Evolutionary conservation across 2,888 invertebrate genomes (phyloP).

Genomic region (Dryococelus australis): DNA sequence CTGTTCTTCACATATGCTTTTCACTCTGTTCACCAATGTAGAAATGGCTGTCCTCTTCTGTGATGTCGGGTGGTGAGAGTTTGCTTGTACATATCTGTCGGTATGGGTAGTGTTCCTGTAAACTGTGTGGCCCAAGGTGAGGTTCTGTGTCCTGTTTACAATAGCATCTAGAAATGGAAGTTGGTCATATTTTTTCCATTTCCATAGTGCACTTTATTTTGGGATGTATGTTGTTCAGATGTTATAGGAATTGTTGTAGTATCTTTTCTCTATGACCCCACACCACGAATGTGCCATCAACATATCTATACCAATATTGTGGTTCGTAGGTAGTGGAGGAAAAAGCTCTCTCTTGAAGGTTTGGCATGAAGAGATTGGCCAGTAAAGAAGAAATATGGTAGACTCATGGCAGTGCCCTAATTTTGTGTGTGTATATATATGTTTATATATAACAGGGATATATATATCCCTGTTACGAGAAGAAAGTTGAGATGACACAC

Average conservation of each 20-base stretch:
- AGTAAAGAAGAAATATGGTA: conserved; percentile 22
- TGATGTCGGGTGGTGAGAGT: neutral
- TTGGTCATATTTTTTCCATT: neutral
- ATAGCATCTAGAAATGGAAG: too few relatives aligned
- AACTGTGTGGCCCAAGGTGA: neutral
- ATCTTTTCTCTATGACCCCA: neutral
- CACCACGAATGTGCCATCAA: neutral
- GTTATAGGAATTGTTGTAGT: neutral
- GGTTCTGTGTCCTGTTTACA: neutral
- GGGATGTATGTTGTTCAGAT: neutral
- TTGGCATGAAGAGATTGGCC: neutral
- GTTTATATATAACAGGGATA: too few relatives aligned
- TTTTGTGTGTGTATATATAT: conserved; percentile 28
- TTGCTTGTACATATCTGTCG: neutral
- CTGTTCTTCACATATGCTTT: neutral
- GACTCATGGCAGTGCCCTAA: conserved; percentile 29
- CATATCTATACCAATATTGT: neutral
- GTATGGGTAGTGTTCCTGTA: neutral
- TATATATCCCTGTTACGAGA: conserved; percentile 19
- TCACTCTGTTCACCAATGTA: neutral
- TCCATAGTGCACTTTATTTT: neutral
- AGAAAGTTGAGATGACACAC: neutral
- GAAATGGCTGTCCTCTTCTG: neutral
- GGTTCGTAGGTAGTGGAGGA: neutral
- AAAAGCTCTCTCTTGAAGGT: neutral